A percentile compares a stretch with the other conserved stretches of the same genome.
Evolutionary conservation across 2,797 vertebrate genomes (phyloP).

Genomic region (Allobates femoralis): DNA sequence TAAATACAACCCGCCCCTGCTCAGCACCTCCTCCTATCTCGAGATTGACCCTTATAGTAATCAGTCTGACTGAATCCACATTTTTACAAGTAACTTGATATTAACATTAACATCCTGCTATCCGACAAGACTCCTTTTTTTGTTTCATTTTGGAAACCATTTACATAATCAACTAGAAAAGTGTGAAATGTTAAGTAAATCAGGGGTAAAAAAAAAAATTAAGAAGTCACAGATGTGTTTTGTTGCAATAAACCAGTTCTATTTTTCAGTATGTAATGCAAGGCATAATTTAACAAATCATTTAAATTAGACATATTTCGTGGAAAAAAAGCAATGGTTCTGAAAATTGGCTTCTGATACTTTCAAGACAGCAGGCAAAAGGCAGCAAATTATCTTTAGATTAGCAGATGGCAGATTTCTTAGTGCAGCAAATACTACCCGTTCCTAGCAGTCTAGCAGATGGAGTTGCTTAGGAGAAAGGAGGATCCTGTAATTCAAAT

Average conservation of each 20-base stretch:
- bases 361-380: slow-evolving; percentile 65
- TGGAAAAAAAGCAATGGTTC: slow-evolving; percentile 52
- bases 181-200: slow-evolving; percentile 55
- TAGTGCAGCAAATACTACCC: slow-evolving; percentile 60
- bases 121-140: not conserved
- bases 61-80: not conserved
- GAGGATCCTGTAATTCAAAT: slow-evolving; percentile 52
- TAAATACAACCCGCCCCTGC: not conserved
- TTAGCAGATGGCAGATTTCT: slow-evolving; percentile 63
- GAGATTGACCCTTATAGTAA: not conserved
- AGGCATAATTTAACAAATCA: slow-evolving; percentile 64
- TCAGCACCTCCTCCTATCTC: not conserved
- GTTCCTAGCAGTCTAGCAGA: slow-evolving; percentile 61
- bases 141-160: slow-evolving; percentile 41
- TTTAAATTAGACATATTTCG: slow-evolving; percentile 63
- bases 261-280: slow-evolving; percentile 57
- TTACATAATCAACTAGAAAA: slow-evolving; percentile 53
- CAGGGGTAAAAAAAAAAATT: slow-evolving; percentile 23
- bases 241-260: slow-evolving; percentile 48
- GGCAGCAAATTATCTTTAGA: slow-evolving; percentile 64
- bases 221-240: slow-evolving; percentile 59
- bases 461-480: slow-evolving; percentile 60
- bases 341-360: slow-evolving; percentile 63
- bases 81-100: slow-evolving; percentile 2
- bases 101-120: slow-evolving; percentile 10